A percentile compares a stretch with the other conserved stretches of the same genome.
These are phyloP conservation scores for Oryctes rhinoceros DNA, from an alignment of 1,140 invertebrate species.

Conservation along the genomic window DNA sequence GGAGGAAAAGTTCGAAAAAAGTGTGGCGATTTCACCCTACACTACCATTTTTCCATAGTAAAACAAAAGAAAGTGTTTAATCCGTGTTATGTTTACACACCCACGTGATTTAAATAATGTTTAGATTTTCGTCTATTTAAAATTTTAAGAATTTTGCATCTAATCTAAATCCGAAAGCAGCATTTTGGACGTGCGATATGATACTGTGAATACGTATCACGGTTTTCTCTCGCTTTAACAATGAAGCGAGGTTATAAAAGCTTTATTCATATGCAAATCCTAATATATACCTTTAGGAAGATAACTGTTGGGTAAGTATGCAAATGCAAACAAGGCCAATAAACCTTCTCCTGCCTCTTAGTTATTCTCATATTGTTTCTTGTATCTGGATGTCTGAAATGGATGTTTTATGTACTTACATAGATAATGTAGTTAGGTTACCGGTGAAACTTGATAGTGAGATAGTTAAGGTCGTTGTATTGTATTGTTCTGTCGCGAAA, in stretches of 20 bases:
- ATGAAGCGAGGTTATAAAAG: background rate
- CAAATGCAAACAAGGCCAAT: slow-evolving; percentile 20
- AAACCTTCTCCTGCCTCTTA: background rate
- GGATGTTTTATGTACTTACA: background rate
- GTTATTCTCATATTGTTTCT: background rate
- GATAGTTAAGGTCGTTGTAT: slow-evolving; percentile 21
- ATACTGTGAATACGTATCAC: too few species aligned
- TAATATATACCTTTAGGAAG: background rate
- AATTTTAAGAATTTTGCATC: background rate
- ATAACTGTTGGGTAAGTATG: background rate
- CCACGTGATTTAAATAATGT: background rate
- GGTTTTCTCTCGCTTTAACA: background rate
- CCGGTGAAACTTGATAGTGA: slow-evolving; percentile 11
- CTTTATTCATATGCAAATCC: background rate
- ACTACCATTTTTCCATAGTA: background rate
- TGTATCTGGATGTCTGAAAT: background rate
- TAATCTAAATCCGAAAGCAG: background rate
- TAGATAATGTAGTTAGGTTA: slow-evolving; percentile 3
- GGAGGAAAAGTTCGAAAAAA: background rate
- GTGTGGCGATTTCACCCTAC: background rate
- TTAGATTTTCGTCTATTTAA: background rate
- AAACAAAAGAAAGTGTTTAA: background rate
- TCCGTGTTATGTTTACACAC: background rate
- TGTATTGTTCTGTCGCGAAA: slow-evolving; percentile 14
- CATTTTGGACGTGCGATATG: background rate